Evolutionary conservation across 2,888 invertebrate species (phyloP).

Genomic region (Caradrina kadenii): DNA sequence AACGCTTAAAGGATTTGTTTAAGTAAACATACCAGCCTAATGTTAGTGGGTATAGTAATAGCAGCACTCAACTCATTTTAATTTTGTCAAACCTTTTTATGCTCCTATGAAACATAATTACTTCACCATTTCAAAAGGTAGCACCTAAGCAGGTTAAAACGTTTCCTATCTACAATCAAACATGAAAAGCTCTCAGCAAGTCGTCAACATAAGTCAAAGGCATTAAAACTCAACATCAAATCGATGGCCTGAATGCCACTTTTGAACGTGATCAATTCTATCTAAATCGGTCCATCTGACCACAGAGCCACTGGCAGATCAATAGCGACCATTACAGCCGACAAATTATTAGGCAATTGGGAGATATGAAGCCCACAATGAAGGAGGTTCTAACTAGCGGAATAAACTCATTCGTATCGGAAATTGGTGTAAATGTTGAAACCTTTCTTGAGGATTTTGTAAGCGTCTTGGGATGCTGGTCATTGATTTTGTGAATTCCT

Average conservation of each 20-base stretch:
- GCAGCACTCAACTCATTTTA: not conserved
- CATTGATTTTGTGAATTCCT: slow-evolving; percentile 19
- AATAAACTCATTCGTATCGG: slow-evolving; percentile 54
- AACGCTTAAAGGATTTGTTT: not conserved
- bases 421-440: slow-evolving; percentile 42
- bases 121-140: not conserved
- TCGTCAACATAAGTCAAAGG: slow-evolving; percentile 24
- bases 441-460: slow-evolving; percentile 22
- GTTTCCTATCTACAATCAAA: not conserved
- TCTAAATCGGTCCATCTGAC: slow-evolving; percentile 55
- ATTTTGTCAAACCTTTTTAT: too few species aligned
- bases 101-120: not conserved
- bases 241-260: slow-evolving; percentile 44
- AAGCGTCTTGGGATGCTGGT: slow-evolving; percentile 41
- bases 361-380: slow-evolving; percentile 47
- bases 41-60: not conserved
- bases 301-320: slow-evolving; percentile 33
- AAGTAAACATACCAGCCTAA: not conserved
- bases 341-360: slow-evolving; percentile 56
- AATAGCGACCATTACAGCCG: slow-evolving; percentile 52
- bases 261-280: slow-evolving; percentile 48
- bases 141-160: not conserved
- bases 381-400: slow-evolving; percentile 44
- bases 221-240: slow-evolving; percentile 40
- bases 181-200: slow-evolving; percentile 10